Base-by-base conservation (phyloP, 92 coral and sea anemone species). In the Epizoanthus rinbou region DNA sequence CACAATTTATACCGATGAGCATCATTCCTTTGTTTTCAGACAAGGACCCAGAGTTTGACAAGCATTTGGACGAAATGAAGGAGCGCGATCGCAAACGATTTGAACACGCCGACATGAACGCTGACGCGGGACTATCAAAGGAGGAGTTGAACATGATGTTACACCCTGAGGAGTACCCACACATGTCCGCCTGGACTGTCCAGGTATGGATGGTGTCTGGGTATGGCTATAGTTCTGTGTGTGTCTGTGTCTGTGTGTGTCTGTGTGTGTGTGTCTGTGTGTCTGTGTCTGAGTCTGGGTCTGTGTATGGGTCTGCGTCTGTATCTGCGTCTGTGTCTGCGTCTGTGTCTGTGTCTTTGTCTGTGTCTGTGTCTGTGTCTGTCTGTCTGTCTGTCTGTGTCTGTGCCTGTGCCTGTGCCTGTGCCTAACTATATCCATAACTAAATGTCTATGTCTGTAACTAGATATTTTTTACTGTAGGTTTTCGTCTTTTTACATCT, bases 161-260 rank as follows among this genome's bases (percentile, higher is more conserved):
- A 3, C 94, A 94, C 53, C 98, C 98, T 8, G 98, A 94, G 78
- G 98, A 93, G 39, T 85, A 88, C 14, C 81, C 91, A 3, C 85
- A 94, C 57, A 93, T 93, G 98, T 75, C 91, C 25, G 85, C 88
- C 18, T 83, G 79, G 57, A 56, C 92, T 24, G 84, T 91, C 14
- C 86, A 93, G 91, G 97, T 92, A 75, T 80, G 33, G 18, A 2
- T 2, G 5, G 45, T 50, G 57, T 15, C 45, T 70, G 13, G 8
- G 6, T 50, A 8, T 70, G 13, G 8, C 2, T 50, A 3, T 52
- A n/a, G 35, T 23, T 11, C 53, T 6, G 50, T 4, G 50, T 6
- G 9, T 43, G 50, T 4, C 5, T 13, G 8, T 69, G 9, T 15
- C 0, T 47, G 5, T 23, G 39, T 6, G 37, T 15, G 45, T 74